Percentiles rank a stretch among this genome's conserved stretches.
Conservation (phyloP, 2,113 vertebrate species). For the Toxotes chatareus region DNA sequence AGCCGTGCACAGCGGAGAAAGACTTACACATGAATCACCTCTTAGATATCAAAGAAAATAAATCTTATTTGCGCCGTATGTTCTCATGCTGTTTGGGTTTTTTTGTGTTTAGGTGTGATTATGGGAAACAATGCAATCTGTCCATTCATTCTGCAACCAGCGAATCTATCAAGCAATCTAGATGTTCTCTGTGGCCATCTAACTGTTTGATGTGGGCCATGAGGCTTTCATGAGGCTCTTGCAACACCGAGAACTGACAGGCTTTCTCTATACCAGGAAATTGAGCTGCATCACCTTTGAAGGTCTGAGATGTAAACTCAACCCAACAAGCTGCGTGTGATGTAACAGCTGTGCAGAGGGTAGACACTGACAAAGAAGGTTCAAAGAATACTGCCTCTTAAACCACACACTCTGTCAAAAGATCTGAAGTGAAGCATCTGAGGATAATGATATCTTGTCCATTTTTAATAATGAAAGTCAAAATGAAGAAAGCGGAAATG, state of each 20-base stretch:
- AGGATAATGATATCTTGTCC: conserved; percentile 44
- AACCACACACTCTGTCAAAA: conserved; percentile 30
- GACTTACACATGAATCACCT: conserved; percentile 48
- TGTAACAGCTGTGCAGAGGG: conserved; percentile 40
- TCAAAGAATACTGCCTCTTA: conserved; percentile 44
- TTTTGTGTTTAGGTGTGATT: conserved; percentile 25
- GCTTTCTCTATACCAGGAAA: conserved; percentile 49
- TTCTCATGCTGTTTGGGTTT: conserved; percentile 5
- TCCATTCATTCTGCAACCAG: conserved; percentile 24
- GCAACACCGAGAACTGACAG: conserved; percentile 50
- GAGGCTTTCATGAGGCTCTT: conserved; percentile 58
- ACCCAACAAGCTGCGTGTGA: conserved; percentile 54
- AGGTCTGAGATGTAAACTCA: conserved; percentile 64
- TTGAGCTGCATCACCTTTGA: conserved; percentile 60
- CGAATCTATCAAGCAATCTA: conserved; percentile 34
- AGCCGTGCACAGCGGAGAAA: background rate
- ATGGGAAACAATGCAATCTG: conserved; percentile 46
- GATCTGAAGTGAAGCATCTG: conserved; percentile 33
- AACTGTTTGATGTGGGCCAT: conserved; percentile 64
- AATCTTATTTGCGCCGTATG: conserved; percentile 10
- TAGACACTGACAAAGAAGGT: conserved; percentile 10
- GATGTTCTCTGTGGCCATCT: conserved; percentile 39
- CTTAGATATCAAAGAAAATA: conserved; percentile 52
- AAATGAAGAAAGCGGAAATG: conserved; percentile 37
- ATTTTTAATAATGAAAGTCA: conserved; percentile 54